Evolutionary conservation across 2,113 vertebrate species (phyloP).

Genomic region (Caretta caretta): DNA sequence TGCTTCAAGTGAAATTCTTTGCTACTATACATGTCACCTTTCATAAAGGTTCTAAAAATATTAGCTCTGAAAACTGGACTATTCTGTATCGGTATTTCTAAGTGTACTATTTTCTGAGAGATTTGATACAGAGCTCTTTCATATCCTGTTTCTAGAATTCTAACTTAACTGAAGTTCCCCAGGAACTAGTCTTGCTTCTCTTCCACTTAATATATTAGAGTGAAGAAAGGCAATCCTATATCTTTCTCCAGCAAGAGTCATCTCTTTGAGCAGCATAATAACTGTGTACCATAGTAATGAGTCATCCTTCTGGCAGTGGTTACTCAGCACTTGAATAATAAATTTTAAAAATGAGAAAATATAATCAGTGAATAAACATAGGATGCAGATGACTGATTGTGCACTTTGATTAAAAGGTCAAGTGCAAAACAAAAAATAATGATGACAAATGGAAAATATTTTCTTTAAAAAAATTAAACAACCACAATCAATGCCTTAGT

Average conservation of each 20-base stretch:
- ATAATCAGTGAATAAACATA: background rate
- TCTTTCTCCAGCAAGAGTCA: background rate
- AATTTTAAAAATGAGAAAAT: background rate
- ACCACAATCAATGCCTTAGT: background rate
- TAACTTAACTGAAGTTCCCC: background rate
- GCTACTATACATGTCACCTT: background rate
- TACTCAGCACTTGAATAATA: conserved; percentile 11
- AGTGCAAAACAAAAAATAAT: conserved; percentile 34
- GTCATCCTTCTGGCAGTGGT: background rate
- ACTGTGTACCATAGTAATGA: background rate
- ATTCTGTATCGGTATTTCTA: background rate
- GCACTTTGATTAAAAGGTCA: conserved; percentile 63
- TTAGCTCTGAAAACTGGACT: background rate
- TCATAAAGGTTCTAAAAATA: background rate
- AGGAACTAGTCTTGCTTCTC: background rate
- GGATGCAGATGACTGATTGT: background rate
- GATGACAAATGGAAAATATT: conserved; percentile 54
- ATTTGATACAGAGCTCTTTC: background rate
- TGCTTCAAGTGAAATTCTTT: background rate
- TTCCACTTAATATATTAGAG: background rate
- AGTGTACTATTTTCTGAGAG: background rate
- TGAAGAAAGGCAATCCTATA: background rate
- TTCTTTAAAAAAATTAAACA: conserved; percentile 48
- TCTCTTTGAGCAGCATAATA: background rate
- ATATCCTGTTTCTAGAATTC: background rate